Conservation (phyloP, 2,888 invertebrate genomes). For the Pandemis cinnamomeana region DNA sequence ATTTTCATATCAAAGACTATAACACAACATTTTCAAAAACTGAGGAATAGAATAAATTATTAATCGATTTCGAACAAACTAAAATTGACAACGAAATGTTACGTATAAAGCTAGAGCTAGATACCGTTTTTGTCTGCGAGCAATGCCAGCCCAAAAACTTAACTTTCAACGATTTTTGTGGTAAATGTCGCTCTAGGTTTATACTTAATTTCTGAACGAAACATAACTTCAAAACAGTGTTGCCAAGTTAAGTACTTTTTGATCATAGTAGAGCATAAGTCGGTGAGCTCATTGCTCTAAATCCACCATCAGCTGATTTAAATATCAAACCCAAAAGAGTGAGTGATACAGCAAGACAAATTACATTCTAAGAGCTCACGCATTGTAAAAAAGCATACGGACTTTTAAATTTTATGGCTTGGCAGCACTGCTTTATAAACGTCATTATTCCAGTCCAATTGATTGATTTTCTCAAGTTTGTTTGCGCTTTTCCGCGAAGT, state of each 20-base stretch:
- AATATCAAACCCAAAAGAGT: too few species aligned
- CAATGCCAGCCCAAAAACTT: too few species aligned
- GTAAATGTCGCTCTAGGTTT: background rate
- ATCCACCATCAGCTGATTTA: too few species aligned
- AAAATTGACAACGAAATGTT: too few species aligned
- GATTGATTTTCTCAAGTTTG: conserved; percentile 67
- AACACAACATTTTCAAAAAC: background rate
- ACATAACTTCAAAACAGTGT: background rate
- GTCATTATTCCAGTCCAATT: conserved; percentile 32
- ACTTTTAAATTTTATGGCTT: background rate
- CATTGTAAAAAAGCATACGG: background rate
- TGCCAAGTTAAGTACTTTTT: background rate
- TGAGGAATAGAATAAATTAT: too few species aligned
- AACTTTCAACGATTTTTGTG: background rate
- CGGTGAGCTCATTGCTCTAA: too few species aligned
- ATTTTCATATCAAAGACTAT: background rate
- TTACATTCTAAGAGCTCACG: too few species aligned
- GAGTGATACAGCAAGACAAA: too few species aligned
- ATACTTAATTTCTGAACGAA: conserved; percentile 26
- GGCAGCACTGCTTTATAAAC: conserved; percentile 17
- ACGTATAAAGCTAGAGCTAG: too few species aligned
- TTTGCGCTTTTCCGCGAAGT: conserved; percentile 57
- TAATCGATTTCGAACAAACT: too few species aligned
- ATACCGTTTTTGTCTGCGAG: too few species aligned
- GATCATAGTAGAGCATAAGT: background rate